Evolutionary conservation across 2,888 invertebrate species (phyloP), one percentile per base, ranked within the genome.

Genomic region (Acanthosoma haemorrhoidale): DNA sequence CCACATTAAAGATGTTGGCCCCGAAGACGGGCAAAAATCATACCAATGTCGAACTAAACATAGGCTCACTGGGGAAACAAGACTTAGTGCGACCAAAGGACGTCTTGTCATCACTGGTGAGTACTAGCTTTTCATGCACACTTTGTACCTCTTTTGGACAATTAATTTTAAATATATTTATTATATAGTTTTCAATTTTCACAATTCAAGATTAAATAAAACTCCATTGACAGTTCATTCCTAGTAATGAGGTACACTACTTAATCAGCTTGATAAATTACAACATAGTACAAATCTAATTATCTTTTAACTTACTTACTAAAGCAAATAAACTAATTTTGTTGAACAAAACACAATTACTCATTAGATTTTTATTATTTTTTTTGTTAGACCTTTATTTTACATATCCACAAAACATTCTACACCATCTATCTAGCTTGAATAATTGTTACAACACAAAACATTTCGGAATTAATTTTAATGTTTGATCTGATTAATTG

Each of bases 21-120:
- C 93, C 74, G 94, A 94, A 80, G 96, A 96, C 81, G 94, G 94
- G 74, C 92, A 92, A 82, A 93, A 94, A 82, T 91, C 92, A 72
- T 95, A 94, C 80, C 94, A 94, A 82, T 95, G 95, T 80, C 88
- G 94, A 77, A 95, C 95, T 71, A 94, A 94, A 80, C 95, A 95
- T 80, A 87, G 94, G 78, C 84, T 95, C 69, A 95, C 94, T 76
- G 94, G 94, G 75, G 94, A 95, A 85, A 94, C 94, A 70, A 85
- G 94, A 79, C 83, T 95, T 76, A 94, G 94, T 77, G 94, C 94
- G 69, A 94, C 94, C 71, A 94, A 94, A 80, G 95, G 95, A 82
- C 87, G 94, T 78, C 84, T 95, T 77, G 95, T 95, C 82, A 94
- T 95, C 82, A 94, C 95, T 82, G 94, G 95, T 95, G 87, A 89